phyloP scores from a whole-genome alignment of 2,888 invertebrate species.

The Limnephilus marmoratus region DNA sequence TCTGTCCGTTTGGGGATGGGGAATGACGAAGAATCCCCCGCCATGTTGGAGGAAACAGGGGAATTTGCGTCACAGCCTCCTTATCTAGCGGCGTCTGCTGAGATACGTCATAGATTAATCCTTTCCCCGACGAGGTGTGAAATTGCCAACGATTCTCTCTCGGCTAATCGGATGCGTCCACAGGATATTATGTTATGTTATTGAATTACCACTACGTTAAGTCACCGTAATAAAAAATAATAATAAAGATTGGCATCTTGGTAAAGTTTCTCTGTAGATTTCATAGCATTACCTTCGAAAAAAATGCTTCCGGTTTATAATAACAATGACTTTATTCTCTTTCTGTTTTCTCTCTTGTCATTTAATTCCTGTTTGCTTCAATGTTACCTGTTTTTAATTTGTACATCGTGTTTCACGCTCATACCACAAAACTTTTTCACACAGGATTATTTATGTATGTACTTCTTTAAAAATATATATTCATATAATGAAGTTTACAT shows the following conservation, averaged over 20 bases:
- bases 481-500: too few relatives aligned
- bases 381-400: background rate
- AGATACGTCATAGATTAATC: constrained; percentile 12
- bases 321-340: background rate
- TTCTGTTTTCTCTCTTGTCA: background rate
- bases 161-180: background rate
- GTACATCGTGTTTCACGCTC: background rate
- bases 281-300: background rate
- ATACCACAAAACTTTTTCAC: background rate
- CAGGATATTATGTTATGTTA: background rate
- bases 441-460: too few relatives aligned
- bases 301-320: background rate
- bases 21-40: background rate
- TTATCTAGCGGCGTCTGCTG: background rate
- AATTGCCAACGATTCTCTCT: background rate
- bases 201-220: background rate
- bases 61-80: constrained; percentile 21
- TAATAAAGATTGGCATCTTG: background rate
- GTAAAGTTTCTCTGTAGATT: background rate
- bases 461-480: too few relatives aligned
- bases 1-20: background rate
- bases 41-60: background rate
- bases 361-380: background rate
- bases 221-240: background rate
- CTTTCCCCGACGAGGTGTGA: background rate